Percentiles rank a stretch among this genome's conserved stretches.
Evolutionary conservation across 2,113 vertebrate genomes (phyloP).

Genomic region (Ophthalmolycus amberensis): DNA sequence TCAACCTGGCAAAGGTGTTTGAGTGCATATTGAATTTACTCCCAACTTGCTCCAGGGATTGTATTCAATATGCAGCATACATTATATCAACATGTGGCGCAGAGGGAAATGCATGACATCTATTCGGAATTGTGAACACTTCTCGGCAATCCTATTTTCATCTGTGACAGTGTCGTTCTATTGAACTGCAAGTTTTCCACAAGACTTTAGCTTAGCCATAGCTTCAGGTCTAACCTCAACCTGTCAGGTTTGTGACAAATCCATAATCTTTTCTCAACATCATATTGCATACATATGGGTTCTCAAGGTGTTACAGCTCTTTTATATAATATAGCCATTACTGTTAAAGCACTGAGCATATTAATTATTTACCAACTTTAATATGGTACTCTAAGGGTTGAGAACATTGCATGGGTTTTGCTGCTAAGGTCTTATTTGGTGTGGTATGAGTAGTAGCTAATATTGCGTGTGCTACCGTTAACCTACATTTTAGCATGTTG

Average conservation of each 20-base stretch:
- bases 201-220: conserved; percentile 23
- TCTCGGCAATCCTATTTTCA: conserved; percentile 47
- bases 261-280: conserved; percentile 44
- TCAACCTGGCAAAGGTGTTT: conserved; percentile 37
- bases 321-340: conserved; percentile 43
- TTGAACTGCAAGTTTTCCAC: conserved; percentile 38
- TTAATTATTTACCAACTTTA: conserved; percentile 60
- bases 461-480: neutral
- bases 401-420: conserved; percentile 2
- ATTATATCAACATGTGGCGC: conserved; percentile 41
- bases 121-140: conserved; percentile 44
- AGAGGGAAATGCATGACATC: neutral
- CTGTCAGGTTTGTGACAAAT: conserved; percentile 60
- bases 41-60: conserved; percentile 37
- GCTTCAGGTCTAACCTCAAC: conserved; percentile 59
- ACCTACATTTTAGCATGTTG: neutral
- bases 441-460: neutral
- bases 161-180: conserved; percentile 26
- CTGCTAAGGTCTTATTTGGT: neutral
- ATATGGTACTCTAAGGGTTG: neutral
- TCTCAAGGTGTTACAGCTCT: conserved; percentile 35
- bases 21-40: conserved; percentile 42
- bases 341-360: conserved; percentile 46
- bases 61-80: conserved; percentile 31
- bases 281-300: conserved; percentile 33